Conservation (phyloP, 2,113 vertebrate species). For the Datnioides undecimradiatus region DNA sequence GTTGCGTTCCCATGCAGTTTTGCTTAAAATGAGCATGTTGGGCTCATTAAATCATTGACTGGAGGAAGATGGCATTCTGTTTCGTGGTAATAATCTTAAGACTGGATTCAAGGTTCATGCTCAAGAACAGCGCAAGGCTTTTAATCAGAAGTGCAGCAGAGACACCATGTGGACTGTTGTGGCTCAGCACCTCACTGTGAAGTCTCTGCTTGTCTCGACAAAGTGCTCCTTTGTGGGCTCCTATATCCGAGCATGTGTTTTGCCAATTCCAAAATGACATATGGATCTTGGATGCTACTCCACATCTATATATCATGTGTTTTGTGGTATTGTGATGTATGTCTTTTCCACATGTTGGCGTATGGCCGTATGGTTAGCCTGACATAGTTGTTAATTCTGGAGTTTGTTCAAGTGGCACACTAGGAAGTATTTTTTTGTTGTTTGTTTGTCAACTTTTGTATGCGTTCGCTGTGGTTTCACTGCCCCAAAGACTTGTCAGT, state of each 20-base stretch:
- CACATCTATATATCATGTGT: not conserved
- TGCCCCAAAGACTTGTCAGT: not conserved
- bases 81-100: not conserved
- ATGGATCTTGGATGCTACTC: not conserved
- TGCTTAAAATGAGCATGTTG: not conserved
- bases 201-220: not conserved
- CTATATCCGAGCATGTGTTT: conserved; percentile 1
- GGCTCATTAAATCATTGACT: not conserved
- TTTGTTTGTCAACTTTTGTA: too few relatives aligned
- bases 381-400: not conserved
- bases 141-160: conserved; percentile 50
- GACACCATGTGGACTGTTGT: conserved; percentile 80
- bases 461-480: not conserved
- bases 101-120: conserved; percentile 3
- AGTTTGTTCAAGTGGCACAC: not conserved
- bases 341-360: conserved; percentile 20
- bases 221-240: not conserved
- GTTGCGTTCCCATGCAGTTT: not conserved
- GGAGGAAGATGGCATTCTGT: conserved; percentile 10
- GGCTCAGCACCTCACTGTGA: not conserved
- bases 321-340: not conserved
- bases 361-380: not conserved
- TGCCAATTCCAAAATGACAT: not conserved
- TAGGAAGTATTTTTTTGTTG: not conserved
- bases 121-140: too few relatives aligned